phyloP scores from a whole-genome alignment of 2,797 vertebrate genomes.

The Sebastes vulpes region DNA sequence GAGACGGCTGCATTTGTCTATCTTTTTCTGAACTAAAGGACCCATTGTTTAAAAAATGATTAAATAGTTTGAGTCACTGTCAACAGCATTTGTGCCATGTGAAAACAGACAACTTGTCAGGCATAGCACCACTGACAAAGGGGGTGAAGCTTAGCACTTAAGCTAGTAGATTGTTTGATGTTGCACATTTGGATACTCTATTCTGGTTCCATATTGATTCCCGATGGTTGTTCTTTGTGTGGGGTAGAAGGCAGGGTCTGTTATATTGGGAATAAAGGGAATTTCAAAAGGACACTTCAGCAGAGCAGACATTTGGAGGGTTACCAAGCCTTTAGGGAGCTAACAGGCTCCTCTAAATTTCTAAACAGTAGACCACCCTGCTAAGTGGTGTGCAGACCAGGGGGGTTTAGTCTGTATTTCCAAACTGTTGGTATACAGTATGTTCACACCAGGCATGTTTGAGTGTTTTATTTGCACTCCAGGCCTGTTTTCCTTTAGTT shows the following conservation, averaged over 20 bases:
- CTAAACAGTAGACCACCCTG: conserved; percentile 47
- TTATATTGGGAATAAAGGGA: neutral
- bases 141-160: neutral
- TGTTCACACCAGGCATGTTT: conserved; percentile 42
- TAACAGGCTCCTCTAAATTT: conserved; percentile 2
- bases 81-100: neutral
- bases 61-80: neutral
- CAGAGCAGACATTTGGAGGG: conserved; percentile 37
- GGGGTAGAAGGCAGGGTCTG: neutral
- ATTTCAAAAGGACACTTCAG: conserved; percentile 1
- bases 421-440: conserved; percentile 20
- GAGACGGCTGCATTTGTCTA: neutral
- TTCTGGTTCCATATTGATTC: conserved; percentile 9
- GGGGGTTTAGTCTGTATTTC: conserved; percentile 14
- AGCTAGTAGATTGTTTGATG: neutral
- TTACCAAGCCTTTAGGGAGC: conserved; percentile 29
- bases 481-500: conserved; percentile 13
- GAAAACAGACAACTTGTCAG: neutral
- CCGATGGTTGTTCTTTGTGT: conserved; percentile 13
- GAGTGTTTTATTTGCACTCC: conserved; percentile 40
- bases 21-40: neutral
- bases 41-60: neutral
- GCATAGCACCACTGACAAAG: neutral
- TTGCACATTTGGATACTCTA: neutral
- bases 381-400: neutral